phyloP scores from a whole-genome alignment of 2,113 vertebrate genomes.

The Chionis minor region DNA sequence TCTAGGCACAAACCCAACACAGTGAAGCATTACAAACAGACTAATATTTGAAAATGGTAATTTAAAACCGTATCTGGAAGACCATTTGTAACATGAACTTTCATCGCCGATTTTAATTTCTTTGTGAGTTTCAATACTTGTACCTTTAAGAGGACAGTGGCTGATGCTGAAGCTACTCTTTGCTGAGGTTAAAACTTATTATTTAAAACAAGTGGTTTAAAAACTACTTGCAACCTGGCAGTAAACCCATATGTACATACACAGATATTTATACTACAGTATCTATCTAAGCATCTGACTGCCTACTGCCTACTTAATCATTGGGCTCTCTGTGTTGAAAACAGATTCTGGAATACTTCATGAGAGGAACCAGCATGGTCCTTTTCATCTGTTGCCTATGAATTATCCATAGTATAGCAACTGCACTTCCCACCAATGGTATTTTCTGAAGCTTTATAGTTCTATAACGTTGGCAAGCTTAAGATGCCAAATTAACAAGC shows the following conservation, averaged over 20 bases:
- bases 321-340: not conserved
- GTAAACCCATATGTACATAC: not conserved
- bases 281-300: not conserved
- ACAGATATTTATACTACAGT: not conserved
- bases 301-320: not conserved
- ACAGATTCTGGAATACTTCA: not conserved
- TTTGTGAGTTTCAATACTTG: not conserved
- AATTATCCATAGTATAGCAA: slow-evolving; percentile 20
- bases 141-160: not conserved
- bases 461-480: not conserved
- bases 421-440: not conserved
- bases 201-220: not conserved
- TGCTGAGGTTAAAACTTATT: not conserved
- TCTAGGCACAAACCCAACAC: not conserved
- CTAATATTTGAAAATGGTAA: not conserved
- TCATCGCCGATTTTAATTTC: not conserved
- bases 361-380: not conserved
- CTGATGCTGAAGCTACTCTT: not conserved
- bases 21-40: not conserved
- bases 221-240: not conserved
- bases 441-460: slow-evolving; percentile 38
- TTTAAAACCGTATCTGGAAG: not conserved
- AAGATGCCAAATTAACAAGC: slow-evolving; percentile 32
- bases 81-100: not conserved
- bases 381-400: slow-evolving; percentile 9